Evolutionary conservation across 2,888 invertebrate species (phyloP), one percentile per base, ranked within the genome.

Genomic region (Spialia ferax): DNA sequence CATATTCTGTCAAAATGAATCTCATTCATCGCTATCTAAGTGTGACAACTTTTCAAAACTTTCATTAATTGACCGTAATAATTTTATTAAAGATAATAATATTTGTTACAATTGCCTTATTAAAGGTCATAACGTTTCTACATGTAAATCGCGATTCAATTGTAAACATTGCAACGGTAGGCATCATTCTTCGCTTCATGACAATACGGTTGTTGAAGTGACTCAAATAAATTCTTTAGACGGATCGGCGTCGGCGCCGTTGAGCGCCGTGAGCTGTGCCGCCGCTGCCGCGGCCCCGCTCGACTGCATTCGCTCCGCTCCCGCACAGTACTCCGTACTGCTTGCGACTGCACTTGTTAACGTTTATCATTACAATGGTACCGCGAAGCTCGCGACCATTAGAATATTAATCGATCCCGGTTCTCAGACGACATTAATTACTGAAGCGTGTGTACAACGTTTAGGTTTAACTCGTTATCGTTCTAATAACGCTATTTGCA

Each of bases 21-120:
- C 42, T 10, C 59, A 59, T 59, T 26, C 59, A 4, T 38, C 45
- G 10, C 18, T 59, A 42, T 10, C 13, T 20, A 59, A 59, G 20
- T 59, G 38, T 59, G 59, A 59, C n/a, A 45, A 42, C n/a, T 59
- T 59, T 59, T 59, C 45, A 18, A 42, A 59, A 59, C 42, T 57
- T 57, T 18, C 45, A 6, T 48, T 48, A 48, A 48, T 7, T 48
- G 23, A 54, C 23, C 26, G 29, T 26, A 54, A 26, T 29, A 54
- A 54, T 26, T 54, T 54, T 54, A 29, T 29, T n/a, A 26, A 23
- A n/a, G 11, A 54, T 54, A 54, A 54, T 54, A 54, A 54, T 54
- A 54, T 54, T 6, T 54, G 54, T 54, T 54, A 26, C 5, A 54
- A 54, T 54, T 54, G 54, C 26, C 54, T 54, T n/a, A 23, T 26